A percentile compares a stretch with the other conserved stretches of the same genome.
phyloP scores from a whole-genome alignment of 2,888 invertebrate species.

The Globia sparganii region DNA sequence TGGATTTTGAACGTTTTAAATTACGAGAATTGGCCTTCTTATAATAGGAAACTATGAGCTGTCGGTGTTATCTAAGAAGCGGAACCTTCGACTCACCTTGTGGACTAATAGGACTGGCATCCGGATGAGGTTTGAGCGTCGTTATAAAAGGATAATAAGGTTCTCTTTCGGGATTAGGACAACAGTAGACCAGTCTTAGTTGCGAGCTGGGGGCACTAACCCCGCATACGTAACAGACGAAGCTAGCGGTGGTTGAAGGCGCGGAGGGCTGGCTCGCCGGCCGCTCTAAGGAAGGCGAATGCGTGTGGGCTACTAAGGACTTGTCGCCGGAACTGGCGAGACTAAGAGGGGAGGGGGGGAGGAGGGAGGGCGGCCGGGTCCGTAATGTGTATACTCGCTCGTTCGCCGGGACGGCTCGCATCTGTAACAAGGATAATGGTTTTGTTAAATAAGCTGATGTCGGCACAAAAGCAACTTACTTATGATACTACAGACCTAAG shows the following conservation, averaged over 20 bases:
- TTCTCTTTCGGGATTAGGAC: constrained; percentile 95
- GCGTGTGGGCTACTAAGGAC: constrained; percentile 80
- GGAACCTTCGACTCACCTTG: constrained; percentile 91
- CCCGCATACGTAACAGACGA: constrained; percentile 97
- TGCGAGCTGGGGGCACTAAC: constrained; percentile 94
- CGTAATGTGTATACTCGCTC: constrained; percentile 95
- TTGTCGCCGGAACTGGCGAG: constrained; percentile 87
- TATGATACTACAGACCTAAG: not conserved
- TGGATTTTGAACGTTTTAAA: no score
- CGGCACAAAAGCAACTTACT: no score
- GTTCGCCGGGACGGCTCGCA: constrained; percentile 93
- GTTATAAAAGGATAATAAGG: constrained; percentile 97
- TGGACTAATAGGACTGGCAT: constrained; percentile 96
- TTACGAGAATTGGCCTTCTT: no score
- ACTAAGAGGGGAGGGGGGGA: constrained; percentile 87
- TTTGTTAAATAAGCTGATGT: not conserved
- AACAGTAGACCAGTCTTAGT: constrained; percentile 95
- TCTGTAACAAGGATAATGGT: constrained; percentile 78
- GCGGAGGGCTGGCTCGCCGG: constrained; percentile 76
- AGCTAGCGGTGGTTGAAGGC: constrained; percentile 86
- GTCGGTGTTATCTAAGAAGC: not conserved
- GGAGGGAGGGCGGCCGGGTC: constrained; percentile 92
- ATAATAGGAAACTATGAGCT: not conserved
- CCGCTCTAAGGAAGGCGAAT: constrained; percentile 80
- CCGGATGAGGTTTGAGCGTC: constrained; percentile 94